Conservation (phyloP, 2,888 invertebrate genomes). For the Sthenelais limicola region DNA sequence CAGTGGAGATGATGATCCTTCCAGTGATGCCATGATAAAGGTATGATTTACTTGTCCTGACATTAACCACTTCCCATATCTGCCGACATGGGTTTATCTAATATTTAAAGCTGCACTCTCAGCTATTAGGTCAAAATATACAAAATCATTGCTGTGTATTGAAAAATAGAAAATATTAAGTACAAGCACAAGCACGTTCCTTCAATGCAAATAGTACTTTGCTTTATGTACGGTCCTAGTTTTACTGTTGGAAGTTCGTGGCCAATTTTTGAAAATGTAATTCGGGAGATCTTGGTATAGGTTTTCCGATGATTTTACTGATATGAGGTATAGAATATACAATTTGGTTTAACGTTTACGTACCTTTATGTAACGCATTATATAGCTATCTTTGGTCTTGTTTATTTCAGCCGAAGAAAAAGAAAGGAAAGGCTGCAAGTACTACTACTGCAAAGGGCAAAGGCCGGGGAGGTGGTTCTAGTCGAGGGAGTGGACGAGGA, state of each 20-base stretch:
- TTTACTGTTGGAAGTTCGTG: no score
- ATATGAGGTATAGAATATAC: neutral
- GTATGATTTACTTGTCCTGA: no score
- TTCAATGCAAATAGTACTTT: no score
- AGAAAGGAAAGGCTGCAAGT: neutral
- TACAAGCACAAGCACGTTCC: no score
- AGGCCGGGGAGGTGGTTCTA: neutral
- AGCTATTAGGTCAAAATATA: neutral
- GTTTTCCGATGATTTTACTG: neutral
- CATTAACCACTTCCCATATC: slow-evolving; percentile 1
- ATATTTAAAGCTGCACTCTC: neutral
- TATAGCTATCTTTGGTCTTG: neutral
- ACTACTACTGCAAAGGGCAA: neutral
- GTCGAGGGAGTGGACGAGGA: neutral
- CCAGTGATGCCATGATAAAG: slow-evolving; percentile 52
- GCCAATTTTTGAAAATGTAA: neutral
- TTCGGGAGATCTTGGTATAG: neutral
- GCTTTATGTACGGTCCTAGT: no score
- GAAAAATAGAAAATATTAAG: neutral
- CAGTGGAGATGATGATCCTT: slow-evolving; percentile 69
- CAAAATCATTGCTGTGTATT: neutral
- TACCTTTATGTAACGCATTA: neutral
- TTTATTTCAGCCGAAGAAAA: neutral
- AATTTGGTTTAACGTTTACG: neutral
- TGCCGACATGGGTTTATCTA: no score